phyloP scores from a whole-genome alignment of 2,113 vertebrate species.

The Dipodomys stephensi region DNA sequence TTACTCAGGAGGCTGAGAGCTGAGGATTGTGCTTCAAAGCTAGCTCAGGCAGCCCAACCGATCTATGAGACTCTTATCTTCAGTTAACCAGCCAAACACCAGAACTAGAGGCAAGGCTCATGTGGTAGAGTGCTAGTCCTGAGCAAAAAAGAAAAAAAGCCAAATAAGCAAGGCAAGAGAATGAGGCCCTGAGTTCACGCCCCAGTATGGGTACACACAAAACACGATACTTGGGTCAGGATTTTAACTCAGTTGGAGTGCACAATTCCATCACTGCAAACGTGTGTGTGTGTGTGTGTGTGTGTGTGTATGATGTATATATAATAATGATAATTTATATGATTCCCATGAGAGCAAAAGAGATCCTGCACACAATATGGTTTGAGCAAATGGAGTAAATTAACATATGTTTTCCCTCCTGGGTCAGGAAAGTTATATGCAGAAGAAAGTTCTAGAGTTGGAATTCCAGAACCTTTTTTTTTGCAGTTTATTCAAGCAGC shows the following conservation, averaged over 20 bases:
- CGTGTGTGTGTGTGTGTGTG: too few species aligned
- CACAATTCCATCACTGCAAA: too few species aligned
- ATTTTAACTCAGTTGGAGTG: background rate
- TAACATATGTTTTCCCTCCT: background rate
- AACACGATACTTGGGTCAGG: background rate
- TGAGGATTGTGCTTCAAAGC: too few species aligned
- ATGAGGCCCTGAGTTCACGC: too few species aligned
- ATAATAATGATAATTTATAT: background rate
- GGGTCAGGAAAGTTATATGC: background rate
- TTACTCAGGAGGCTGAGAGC: too few species aligned
- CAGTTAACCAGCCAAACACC: too few species aligned
- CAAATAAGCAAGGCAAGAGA: background rate
- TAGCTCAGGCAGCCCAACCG: too few species aligned
- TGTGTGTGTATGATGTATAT: too few species aligned
- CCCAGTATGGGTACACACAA: background rate
- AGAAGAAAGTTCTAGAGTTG: background rate
- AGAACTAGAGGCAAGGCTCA: too few species aligned
- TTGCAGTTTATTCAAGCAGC: constrained; percentile 17
- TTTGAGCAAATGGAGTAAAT: background rate
- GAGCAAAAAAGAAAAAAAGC: background rate
- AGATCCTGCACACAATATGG: background rate
- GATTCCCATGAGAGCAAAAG: background rate
- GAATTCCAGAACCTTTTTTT: background rate
- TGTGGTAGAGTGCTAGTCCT: background rate
- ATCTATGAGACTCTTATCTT: too few species aligned